These are phyloP conservation scores for Hydropsyche tenuis DNA, from an alignment of 1,140 invertebrate species.

Conservation along the genomic window DNA sequence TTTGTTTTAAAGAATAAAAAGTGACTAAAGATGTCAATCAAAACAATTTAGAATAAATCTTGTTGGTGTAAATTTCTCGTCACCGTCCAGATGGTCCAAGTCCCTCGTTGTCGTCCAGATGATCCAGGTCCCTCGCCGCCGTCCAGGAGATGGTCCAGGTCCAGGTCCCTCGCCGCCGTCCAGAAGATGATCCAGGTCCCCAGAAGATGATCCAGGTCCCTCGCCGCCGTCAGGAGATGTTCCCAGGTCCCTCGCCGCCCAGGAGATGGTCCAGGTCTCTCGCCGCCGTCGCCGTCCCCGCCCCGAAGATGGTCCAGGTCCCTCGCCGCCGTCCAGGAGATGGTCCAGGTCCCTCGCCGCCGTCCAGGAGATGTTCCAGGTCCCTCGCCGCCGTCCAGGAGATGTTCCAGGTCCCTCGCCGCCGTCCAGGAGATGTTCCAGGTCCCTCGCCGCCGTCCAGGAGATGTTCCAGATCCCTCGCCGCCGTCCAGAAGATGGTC, in stretches of 20 bases:
- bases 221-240: not conserved
- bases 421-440: not conserved
- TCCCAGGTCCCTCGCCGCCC: not conserved
- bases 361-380: not conserved
- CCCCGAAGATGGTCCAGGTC: not conserved
- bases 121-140: not conserved
- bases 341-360: no score
- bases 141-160: no score
- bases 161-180: not conserved
- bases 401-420: not conserved
- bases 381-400: conserved; percentile 2
- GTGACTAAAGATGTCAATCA: no score
- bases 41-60: no score
- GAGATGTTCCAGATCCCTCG: not conserved
- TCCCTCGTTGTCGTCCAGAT: not conserved
- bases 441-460: not conserved
- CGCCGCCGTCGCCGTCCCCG: not conserved
- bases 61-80: not conserved
- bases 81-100: not conserved
- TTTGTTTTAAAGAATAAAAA: no score
- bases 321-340: not conserved
- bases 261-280: not conserved
- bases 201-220: no score
- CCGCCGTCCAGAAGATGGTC: not conserved
- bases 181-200: not conserved